phyloP scores from a whole-genome alignment of 2,797 vertebrate species.

The Spondyliosoma cantharus region DNA sequence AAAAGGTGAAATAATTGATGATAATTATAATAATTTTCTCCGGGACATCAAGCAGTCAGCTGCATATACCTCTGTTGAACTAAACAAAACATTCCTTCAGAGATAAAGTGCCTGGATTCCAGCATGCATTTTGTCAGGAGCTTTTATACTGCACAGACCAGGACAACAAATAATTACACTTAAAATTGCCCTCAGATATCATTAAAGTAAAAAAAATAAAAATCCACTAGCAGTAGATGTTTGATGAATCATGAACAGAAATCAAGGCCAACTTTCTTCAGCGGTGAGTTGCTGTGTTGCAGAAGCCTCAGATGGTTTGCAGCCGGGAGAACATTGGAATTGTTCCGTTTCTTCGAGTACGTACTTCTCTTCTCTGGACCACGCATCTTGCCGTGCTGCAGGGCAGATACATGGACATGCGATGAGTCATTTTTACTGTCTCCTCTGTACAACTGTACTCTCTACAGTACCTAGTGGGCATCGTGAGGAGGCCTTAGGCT shows the following conservation, averaged over 20 bases:
- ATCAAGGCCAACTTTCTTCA: conserved; percentile 14
- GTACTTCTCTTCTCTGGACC: background rate
- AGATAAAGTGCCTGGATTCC: conserved; percentile 3
- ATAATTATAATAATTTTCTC: background rate
- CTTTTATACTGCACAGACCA: background rate
- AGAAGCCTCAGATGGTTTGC: conserved; percentile 6
- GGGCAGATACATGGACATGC: background rate
- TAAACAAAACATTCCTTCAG: background rate
- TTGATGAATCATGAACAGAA: conserved; percentile 9
- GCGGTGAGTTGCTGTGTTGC: background rate
- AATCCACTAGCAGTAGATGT: no score
- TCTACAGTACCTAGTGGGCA: background rate
- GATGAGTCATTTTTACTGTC: conserved; percentile 7
- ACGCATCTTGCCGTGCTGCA: background rate
- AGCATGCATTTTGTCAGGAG: background rate
- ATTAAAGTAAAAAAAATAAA: conserved; percentile 6
- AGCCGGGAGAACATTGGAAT: background rate
- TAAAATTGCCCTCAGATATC: background rate
- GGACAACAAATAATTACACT: background rate
- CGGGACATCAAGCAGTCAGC: background rate
- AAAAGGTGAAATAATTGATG: background rate
- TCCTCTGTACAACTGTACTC: background rate
- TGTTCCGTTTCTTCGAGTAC: background rate
- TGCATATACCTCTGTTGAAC: background rate
- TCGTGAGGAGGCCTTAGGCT: background rate